A percentile compares a stretch with the other conserved stretches of the same genome.
Conservation (phyloP, 2,113 vertebrate genomes). For the Chloropsis hardwickii region DNA sequence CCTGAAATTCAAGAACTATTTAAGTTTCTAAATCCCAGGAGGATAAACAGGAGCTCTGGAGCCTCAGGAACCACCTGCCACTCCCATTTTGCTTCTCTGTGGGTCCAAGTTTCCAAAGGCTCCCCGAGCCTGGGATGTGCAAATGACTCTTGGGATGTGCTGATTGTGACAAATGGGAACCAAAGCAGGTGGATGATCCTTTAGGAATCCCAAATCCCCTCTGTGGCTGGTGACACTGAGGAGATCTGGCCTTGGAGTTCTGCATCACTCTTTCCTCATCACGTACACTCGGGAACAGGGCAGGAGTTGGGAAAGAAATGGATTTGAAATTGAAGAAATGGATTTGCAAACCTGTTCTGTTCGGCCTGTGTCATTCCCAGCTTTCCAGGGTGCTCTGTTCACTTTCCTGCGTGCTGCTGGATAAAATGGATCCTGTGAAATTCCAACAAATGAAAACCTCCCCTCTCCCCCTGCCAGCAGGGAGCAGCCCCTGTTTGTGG, state of each 20-base stretch:
- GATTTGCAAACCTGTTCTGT: not conserved
- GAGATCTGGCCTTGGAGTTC: not conserved
- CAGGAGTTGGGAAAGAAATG: no score
- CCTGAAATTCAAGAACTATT: not conserved
- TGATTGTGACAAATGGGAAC: not conserved
- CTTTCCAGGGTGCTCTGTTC: not conserved
- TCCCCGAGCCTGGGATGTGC: not conserved
- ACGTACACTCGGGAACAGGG: not conserved
- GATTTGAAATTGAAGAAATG: not conserved
- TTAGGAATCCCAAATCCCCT: not conserved
- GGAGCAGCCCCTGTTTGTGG: not conserved
- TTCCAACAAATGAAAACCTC: not conserved
- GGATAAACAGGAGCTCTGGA: not conserved
- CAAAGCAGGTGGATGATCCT: not conserved
- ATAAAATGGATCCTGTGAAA: not conserved
- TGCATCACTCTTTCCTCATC: not conserved
- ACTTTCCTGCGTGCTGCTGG: not conserved
- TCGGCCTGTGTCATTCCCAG: not conserved
- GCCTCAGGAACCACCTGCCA: not conserved
- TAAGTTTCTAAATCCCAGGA: not conserved
- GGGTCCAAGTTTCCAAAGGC: not conserved
- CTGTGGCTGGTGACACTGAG: not conserved
- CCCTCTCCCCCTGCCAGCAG: not conserved
- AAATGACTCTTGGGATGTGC: not conserved
- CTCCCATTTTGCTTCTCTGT: not conserved